Base-by-base conservation (phyloP, 2,888 invertebrate genomes). In the Drosophila kokeensis region DNA sequence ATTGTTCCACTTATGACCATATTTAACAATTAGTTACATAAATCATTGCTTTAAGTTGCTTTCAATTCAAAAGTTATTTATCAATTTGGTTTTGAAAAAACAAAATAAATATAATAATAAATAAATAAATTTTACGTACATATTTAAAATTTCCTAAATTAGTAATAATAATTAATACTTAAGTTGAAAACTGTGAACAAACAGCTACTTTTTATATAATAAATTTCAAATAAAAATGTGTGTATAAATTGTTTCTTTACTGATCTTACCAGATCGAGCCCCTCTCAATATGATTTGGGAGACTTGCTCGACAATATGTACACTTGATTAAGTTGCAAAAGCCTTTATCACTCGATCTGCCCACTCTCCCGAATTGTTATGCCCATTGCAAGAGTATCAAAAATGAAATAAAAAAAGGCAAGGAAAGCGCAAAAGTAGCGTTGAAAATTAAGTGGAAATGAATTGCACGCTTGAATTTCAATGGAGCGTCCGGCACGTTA, bases 391-490 rank as follows among this genome's bases (percentile, higher is more conserved):
- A 21, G 21, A 34, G 55, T 48, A 49, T 48, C 36, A 38, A 29
- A 61, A 53, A 70, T 34, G 34, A 29, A 52, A 54, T 38, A 49
- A 45, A n/a, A 71, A 61, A 65, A 29, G 52, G 55, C 49, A 64
- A 68, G 69, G 67, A 74, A 65, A 75, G 54, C 60, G 65, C 36
- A 60, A 67, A 59, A 75, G 73, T 54, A 83, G 79, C 83, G 87
- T 82, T 89, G 85, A 86, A 87, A 90, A 90, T 90, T 89, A 90
- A 90, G 91, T 90, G 91, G 87, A 86, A 89, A 87, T 87, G 89
- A 90, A 90, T 90, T 90, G 90, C 82, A 81, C 90, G 88, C 91
- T 90, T 90, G 87, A 90, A 83, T 91, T 85, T 85, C 87, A 90
- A 90, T 90, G 87, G 81, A 73, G 75, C 85, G 90, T 83, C 86